Conservation (phyloP, 2,113 vertebrate genomes). For the Tamias sibiricus region DNA sequence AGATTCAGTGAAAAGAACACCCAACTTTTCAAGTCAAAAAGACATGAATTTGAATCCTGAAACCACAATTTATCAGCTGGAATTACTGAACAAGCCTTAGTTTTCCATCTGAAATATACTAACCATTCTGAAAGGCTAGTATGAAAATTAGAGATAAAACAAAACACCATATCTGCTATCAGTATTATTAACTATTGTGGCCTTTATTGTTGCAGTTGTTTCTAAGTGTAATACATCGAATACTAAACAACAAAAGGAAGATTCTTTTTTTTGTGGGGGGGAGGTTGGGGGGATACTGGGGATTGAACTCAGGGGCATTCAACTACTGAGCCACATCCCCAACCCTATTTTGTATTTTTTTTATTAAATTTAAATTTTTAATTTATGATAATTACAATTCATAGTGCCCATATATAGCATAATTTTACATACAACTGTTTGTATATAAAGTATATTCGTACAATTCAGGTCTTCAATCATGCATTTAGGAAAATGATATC, state of each 20-base stretch:
- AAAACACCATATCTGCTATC: not conserved
- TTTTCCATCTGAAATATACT: not conserved
- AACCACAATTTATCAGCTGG: not conserved
- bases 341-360: no score
- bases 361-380: no score
- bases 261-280: not conserved
- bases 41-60: slow-evolving; percentile 28
- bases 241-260: slow-evolving; percentile 6
- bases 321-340: no score
- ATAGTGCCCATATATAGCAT: no score
- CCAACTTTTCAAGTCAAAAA: not conserved
- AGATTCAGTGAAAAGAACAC: slow-evolving; percentile 15
- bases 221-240: not conserved
- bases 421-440: no score
- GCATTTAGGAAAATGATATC: no score
- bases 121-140: slow-evolving; percentile 40
- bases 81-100: slow-evolving; percentile 10
- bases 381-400: no score
- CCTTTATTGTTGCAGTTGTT: not conserved
- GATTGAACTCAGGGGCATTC: no score
- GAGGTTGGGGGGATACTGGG: no score
- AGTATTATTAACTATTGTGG: not conserved
- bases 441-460: no score
- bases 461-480: no score
- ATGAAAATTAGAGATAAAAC: slow-evolving; percentile 29